Evolutionary conservation across 2,113 vertebrate species (phyloP).

Genomic region (Platysternon megacephalum): DNA sequence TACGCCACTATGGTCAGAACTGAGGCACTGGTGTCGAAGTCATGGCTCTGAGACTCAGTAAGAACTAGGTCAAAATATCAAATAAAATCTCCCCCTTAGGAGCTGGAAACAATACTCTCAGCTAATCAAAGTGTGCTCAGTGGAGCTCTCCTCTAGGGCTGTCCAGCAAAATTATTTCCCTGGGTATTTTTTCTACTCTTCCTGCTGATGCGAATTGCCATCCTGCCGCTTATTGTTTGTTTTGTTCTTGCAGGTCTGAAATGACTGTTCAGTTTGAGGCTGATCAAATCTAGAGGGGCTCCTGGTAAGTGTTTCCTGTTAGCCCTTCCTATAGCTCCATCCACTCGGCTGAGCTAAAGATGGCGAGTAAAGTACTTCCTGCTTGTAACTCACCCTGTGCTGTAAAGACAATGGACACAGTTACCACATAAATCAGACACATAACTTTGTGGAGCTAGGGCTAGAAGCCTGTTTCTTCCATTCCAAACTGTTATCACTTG

Average conservation of each 20-base stretch:
- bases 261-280: not conserved
- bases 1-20: not conserved
- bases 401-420: rapidly evolving
- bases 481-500: not conserved
- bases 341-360: not conserved
- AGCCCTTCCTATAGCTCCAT: not conserved
- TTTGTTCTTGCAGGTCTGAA: conserved; percentile 51
- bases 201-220: not conserved
- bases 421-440: not conserved
- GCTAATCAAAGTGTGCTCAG: not conserved
- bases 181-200: not conserved
- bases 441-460: not conserved
- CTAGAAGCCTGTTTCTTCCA: not conserved
- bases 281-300: conserved; percentile 6
- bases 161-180: not conserved
- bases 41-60: not conserved
- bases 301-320: not conserved
- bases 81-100: not conserved
- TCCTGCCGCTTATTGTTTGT: not conserved
- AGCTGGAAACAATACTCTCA: too few relatives aligned
- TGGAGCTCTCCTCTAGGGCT: not conserved
- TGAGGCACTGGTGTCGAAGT: not conserved
- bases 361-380: not conserved
- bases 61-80: not conserved
- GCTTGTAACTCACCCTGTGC: not conserved